Conservation (phyloP, 2,797 vertebrate genomes). For the Sciurus vulgaris region DNA sequence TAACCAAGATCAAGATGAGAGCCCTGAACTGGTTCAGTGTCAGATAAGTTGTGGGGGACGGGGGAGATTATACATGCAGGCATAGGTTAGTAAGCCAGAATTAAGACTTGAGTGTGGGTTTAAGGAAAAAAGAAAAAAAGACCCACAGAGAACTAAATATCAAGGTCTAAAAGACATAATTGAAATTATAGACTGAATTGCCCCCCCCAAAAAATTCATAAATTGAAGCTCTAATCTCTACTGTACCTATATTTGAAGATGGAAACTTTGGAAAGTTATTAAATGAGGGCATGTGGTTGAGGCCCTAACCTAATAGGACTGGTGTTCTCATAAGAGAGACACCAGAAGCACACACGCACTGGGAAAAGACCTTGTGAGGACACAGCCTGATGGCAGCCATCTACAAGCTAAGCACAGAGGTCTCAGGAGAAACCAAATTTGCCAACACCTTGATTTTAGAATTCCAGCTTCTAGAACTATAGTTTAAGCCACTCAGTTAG, state of each 20-base stretch:
- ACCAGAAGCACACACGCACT: not conserved
- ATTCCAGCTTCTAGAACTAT: not conserved
- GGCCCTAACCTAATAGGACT: not conserved
- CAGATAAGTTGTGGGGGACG: rapidly evolving
- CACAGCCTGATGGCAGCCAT: not conserved
- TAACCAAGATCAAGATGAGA: not conserved
- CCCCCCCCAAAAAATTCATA: not conserved
- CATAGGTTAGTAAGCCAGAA: not conserved
- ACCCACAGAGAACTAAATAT: not conserved
- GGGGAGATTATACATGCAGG: not conserved
- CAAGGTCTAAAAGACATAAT: not conserved
- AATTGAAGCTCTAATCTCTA: not conserved
- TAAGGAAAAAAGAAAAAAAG: not conserved
- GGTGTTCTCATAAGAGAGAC: not conserved
- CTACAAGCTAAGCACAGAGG: not conserved
- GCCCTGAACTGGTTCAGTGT: not conserved
- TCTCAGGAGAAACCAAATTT: not conserved
- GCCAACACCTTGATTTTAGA: not conserved
- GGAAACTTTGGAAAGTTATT: not conserved
- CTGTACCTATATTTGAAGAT: not conserved
- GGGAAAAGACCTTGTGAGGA: not conserved
- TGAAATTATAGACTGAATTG: not conserved
- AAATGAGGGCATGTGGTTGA: not conserved
- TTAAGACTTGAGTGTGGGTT: not conserved
- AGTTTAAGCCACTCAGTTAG: not conserved